Evolutionary conservation across 2,113 vertebrate genomes (phyloP).

Genomic region (Micronycteris hirsuta): DNA sequence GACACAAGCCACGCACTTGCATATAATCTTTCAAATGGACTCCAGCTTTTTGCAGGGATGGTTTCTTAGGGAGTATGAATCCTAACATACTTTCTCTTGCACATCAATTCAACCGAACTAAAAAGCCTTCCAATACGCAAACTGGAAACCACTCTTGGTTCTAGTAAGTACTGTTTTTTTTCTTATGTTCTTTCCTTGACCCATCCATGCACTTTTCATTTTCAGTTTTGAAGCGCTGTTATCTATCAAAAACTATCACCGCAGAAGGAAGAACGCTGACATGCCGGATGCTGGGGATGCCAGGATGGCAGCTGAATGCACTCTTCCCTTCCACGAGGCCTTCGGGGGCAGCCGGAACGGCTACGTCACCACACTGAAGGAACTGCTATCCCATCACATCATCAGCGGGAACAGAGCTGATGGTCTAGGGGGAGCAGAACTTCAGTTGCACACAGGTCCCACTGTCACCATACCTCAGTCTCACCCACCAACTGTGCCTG

Average conservation of each 20-base stretch:
- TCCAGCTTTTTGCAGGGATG: conserved; percentile 57
- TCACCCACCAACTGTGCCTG: neutral
- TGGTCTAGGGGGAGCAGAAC: neutral
- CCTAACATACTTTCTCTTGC: conserved; percentile 52
- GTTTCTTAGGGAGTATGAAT: conserved; percentile 57
- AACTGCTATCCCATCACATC: neutral
- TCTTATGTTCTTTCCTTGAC: conserved; percentile 32
- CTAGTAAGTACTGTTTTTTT: conserved; percentile 23
- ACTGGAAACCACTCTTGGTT: conserved; percentile 42
- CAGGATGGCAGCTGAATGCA: neutral
- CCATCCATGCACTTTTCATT: conserved; percentile 14
- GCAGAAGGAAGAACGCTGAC: neutral
- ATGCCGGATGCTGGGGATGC: neutral
- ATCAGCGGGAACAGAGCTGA: neutral
- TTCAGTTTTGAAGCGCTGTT: conserved; percentile 21
- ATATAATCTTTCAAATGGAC: conserved; percentile 60
- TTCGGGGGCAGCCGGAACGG: neutral
- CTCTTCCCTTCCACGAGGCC: neutral
- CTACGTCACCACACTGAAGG: neutral
- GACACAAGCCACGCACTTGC: conserved; percentile 59
- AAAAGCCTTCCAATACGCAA: conserved; percentile 53
- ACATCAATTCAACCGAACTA: conserved; percentile 48
- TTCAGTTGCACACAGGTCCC: neutral
- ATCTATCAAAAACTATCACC: conserved; percentile 10
- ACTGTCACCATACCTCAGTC: neutral